phyloP scores from a whole-genome alignment of 2,888 invertebrate genomes.

The Siphlonurus alternatus region DNA sequence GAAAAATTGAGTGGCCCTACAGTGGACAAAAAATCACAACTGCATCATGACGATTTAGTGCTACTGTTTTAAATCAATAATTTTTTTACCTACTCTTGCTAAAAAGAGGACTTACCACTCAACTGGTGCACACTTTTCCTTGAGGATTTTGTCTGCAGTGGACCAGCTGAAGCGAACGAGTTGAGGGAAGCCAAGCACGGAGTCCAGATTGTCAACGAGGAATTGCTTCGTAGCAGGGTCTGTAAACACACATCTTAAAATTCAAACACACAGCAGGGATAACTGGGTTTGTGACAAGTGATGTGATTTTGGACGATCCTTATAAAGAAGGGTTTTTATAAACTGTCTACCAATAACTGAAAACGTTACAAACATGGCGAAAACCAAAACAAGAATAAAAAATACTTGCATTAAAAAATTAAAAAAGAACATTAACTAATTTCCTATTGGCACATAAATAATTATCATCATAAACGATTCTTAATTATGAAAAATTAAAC shows the following conservation, averaged over 20 bases:
- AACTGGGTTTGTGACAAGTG: background rate
- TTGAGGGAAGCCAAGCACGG: conserved; percentile 86
- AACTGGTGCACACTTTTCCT: conserved; percentile 50
- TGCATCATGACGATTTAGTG: too few relatives aligned
- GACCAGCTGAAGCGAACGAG: conserved; percentile 97
- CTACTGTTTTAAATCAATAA: too few relatives aligned
- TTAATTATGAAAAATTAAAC: too few relatives aligned
- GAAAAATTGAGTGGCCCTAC: too few relatives aligned
- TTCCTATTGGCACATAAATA: too few relatives aligned
- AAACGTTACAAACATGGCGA: background rate
- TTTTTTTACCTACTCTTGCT: too few relatives aligned
- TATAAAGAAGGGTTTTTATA: background rate
- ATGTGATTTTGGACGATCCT: background rate
- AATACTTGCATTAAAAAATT: too few relatives aligned
- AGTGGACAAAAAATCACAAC: too few relatives aligned
- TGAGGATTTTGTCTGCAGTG: conserved; percentile 67
- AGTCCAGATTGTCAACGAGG: conserved; percentile 60
- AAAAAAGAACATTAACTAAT: too few relatives aligned
- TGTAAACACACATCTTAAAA: conserved; percentile 25
- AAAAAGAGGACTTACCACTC: conserved; percentile 60
- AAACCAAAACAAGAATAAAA: conserved; percentile 1
- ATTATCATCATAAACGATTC: too few relatives aligned
- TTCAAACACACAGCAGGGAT: background rate
- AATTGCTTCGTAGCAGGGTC: conserved; percentile 93
- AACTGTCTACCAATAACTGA: background rate